These are phyloP conservation scores for Lepus timidus DNA, from an alignment of 2,113 vertebrate species.

Conservation along the genomic window DNA sequence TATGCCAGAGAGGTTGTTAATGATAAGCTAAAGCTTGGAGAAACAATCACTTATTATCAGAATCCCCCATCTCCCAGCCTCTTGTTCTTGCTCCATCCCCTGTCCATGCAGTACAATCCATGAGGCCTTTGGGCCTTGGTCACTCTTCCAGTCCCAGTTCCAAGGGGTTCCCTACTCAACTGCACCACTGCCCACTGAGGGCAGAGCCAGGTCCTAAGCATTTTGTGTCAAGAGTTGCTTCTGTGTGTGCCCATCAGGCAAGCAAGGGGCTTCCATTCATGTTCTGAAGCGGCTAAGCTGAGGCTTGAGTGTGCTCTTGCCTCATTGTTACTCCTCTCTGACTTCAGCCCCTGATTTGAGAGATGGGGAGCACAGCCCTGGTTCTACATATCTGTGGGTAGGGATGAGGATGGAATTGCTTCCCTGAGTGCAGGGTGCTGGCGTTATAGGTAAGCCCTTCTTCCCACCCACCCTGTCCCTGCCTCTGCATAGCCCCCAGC, in stretches of 20 bases:
- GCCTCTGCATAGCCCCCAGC: background rate
- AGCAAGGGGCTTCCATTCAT: background rate
- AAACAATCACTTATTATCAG: background rate
- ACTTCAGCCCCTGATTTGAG: background rate
- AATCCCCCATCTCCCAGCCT: background rate
- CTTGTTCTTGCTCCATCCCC: background rate
- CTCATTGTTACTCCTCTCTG: background rate
- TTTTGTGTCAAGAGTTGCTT: background rate
- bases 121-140: background rate
- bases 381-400: background rate
- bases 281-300: background rate
- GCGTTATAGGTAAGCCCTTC: background rate
- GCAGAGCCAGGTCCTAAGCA: background rate
- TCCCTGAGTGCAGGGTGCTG: background rate
- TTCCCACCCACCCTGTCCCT: background rate
- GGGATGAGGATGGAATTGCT: background rate
- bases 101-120: background rate
- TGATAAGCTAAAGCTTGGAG: background rate
- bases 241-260: background rate
- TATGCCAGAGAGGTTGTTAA: background rate
- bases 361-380: background rate
- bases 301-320: background rate
- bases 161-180: background rate
- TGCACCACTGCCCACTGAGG: background rate
- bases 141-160: background rate